Percentiles rank a stretch among this genome's conserved stretches.
Conservation (phyloP, 2,888 invertebrate genomes). For the Macrophya annulata region DNA sequence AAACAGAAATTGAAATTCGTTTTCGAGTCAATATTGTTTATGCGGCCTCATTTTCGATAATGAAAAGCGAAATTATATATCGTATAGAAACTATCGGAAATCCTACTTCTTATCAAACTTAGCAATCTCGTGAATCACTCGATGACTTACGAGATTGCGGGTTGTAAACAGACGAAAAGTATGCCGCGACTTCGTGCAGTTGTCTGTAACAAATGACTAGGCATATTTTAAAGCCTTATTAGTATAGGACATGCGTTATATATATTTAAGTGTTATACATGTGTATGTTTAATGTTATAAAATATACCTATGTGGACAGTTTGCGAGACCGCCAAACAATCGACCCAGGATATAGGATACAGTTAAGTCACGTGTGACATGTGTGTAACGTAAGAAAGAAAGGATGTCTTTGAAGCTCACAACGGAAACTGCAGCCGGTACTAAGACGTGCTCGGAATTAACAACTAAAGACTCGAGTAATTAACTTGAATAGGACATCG, state of each 20-base stretch:
- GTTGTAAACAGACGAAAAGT: background rate
- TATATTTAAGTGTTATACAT: background rate
- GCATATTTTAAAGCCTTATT: constrained; percentile 7
- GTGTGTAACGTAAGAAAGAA: constrained; percentile 60
- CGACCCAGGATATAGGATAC: constrained; percentile 38
- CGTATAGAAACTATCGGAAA: constrained; percentile 40
- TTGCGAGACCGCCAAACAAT: constrained; percentile 16
- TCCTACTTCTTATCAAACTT: background rate
- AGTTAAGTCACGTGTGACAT: constrained; percentile 55
- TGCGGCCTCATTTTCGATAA: background rate
- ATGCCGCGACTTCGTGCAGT: constrained; percentile 27
- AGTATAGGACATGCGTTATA: background rate
- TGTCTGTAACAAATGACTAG: constrained; percentile 40
- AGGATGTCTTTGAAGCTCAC: constrained; percentile 75
- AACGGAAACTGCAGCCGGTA: constrained; percentile 71
- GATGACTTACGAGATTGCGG: constrained; percentile 11
- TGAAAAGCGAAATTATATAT: constrained; percentile 43
- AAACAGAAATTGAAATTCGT: constrained; percentile 6
- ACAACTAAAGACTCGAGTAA: constrained; percentile 61
- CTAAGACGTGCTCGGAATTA: constrained; percentile 70
- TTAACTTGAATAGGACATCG: constrained; percentile 44
- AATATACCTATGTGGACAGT: constrained; percentile 7
- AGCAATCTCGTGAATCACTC: constrained; percentile 3
- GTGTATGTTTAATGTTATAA: background rate
- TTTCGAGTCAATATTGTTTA: background rate